Base-by-base conservation (phyloP, 2,888 invertebrate species). In the Trichogramma evanescens region DNA sequence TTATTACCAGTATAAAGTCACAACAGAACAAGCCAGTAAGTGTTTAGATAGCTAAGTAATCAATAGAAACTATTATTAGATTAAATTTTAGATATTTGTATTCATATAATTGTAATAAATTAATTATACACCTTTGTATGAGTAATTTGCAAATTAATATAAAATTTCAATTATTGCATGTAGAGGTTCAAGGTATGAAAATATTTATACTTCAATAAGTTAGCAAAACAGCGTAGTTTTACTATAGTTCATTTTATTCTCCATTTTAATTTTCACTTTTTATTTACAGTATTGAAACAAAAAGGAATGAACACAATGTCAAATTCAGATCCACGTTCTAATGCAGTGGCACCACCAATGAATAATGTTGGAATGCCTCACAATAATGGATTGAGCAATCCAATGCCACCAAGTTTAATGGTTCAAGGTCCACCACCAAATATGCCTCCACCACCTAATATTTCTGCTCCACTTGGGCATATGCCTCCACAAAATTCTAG, bases 1-100 rank as follows among this genome's bases (percentile, higher is more conserved):
- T 79, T 98, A 98, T 80, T 99, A 99, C 81, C 94, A 95, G 79
- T 95, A 90, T 80, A 91, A 93, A 86, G 95, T 97, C 71, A 89
- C 91, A 57, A 88, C 93, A 61, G 96, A 97, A 80, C 95, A 95
- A 88, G 88, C 93, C 77, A 89, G 91, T 91, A 85, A 87, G 89
- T 86, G 80, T 26, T 26, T 3, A 3, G 26, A 26, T 26, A 26
- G 26, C 26, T 26, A 26, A 26, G 26, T 26, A 26, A 26, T 26
- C 26, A 2, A 26, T 26, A 26, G 26, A 26, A 26, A 26, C 26
- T 2, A 9, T 55, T 4, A 9, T 55, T 48, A 55, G 42, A 6
- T 55, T 50, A 50, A 42, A 46, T 41, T n/a, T 13, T 49, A 48
- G 43, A 49, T 41, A 42, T 26, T 68, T 26, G 26, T 26, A 26